A percentile compares a stretch with the other conserved stretches of the same genome.
These are phyloP conservation scores for Diaprepes abbreviatus DNA, from an alignment of 2,888 invertebrate genomes.

Conservation along the genomic window DNA sequence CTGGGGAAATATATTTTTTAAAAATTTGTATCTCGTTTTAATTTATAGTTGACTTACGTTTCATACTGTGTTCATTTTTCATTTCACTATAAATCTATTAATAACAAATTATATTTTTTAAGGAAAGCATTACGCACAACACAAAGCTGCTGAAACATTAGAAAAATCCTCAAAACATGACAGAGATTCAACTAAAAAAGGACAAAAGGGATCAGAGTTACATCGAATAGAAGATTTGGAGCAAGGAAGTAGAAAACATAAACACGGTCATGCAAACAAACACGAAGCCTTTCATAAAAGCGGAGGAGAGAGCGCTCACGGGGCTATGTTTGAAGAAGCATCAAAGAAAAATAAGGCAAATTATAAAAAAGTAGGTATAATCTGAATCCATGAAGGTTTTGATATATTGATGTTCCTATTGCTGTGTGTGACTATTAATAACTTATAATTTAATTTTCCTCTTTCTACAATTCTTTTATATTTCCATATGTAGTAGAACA, in stretches of 20 bases:
- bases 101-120: no score
- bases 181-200: constrained; percentile 60
- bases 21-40: no score
- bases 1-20: no score
- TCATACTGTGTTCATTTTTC: no score
- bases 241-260: constrained; percentile 62
- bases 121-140: constrained; percentile 46
- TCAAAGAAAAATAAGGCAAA: constrained; percentile 61
- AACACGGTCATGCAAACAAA: constrained; percentile 52
- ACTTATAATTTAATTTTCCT: no score
- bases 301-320: constrained; percentile 59
- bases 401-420: no score
- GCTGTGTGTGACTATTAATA: no score
- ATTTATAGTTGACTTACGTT: no score
- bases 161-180: constrained; percentile 61
- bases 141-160: constrained; percentile 54
- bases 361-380: constrained; percentile 60
- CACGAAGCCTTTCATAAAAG: constrained; percentile 56
- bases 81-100: no score
- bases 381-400: no score
- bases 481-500: no score
- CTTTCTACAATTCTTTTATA: no score
- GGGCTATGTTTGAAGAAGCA: constrained; percentile 59
- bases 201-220: constrained; percentile 56
- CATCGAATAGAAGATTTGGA: constrained; percentile 61